A percentile compares a stretch with the other conserved stretches of the same genome.
Conservation (phyloP, 2,113 vertebrate genomes). For the Neogale vison region DNA sequence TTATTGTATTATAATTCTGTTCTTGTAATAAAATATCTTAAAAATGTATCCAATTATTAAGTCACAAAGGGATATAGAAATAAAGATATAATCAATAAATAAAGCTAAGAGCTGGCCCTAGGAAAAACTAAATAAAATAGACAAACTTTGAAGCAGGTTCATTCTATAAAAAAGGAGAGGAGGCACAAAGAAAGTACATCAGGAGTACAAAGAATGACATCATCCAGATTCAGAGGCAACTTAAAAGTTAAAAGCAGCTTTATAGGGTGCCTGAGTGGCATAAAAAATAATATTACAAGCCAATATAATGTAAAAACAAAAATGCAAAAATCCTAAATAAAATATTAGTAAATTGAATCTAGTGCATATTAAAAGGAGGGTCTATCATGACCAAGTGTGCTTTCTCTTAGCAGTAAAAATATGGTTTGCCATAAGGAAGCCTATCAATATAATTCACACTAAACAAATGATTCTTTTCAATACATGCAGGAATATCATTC, state of each 20-base stretch:
- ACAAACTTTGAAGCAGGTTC: not conserved
- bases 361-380: not conserved
- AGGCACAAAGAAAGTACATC: not conserved
- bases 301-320: not conserved
- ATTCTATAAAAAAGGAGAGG: not conserved
- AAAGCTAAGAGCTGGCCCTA: not conserved
- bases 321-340: not conserved
- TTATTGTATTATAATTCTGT: not conserved
- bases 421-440: not conserved
- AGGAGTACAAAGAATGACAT: not conserved
- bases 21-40: not conserved
- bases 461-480: not conserved
- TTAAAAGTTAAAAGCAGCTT: not conserved
- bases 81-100: not conserved
- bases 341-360: not conserved
- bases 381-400: not conserved
- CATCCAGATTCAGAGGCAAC: not conserved
- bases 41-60: not conserved
- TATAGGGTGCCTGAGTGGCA: too few relatives aligned
- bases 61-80: not conserved
- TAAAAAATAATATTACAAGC: not conserved
- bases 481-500: not conserved
- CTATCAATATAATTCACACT: not conserved
- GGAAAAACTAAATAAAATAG: not conserved
- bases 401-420: conserved; percentile 27